Evolutionary conservation across 2,888 invertebrate species (phyloP).

Genomic region (Amaurobius ferox): DNA sequence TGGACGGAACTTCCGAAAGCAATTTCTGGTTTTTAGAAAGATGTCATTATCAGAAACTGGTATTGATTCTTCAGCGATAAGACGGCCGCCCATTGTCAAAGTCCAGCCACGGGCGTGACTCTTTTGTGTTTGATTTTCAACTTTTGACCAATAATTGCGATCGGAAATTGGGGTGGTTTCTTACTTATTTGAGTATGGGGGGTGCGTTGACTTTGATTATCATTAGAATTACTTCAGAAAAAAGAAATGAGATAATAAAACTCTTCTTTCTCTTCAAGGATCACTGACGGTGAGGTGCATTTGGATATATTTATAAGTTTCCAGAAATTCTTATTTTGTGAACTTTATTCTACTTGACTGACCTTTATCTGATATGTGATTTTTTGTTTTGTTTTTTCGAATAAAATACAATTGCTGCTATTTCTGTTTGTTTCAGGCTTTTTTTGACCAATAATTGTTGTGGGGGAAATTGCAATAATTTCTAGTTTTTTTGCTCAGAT

Average conservation of each 20-base stretch:
- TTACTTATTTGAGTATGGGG: conserved; percentile 3
- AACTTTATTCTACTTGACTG: not conserved
- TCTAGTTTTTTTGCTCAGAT: not conserved
- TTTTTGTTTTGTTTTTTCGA: not conserved
- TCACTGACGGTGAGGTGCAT: not conserved
- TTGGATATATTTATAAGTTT: not conserved
- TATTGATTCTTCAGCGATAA: conserved; percentile 34
- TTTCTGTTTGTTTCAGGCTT: not conserved
- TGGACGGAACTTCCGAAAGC: conserved; percentile 60
- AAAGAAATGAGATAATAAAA: conserved; percentile 1
- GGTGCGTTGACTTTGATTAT: conserved; percentile 23
- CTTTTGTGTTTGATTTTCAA: not conserved
- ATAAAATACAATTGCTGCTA: not conserved
- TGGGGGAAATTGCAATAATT: conserved; percentile 1
- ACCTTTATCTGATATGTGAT: not conserved
- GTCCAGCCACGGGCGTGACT: not conserved
- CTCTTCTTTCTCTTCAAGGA: not conserved
- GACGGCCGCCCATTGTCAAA: not conserved
- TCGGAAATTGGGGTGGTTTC: conserved; percentile 59
- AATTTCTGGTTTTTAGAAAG: conserved; percentile 38
- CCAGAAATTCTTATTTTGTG: not conserved
- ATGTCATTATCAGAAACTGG: conserved; percentile 8
- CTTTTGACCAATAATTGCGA: conserved; percentile 38
- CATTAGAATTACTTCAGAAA: conserved; percentile 18
- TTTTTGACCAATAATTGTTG: not conserved